These are phyloP conservation scores for Drosophila albomicans DNA, from an alignment of 1,140 invertebrate species.

Conservation along the genomic window DNA sequence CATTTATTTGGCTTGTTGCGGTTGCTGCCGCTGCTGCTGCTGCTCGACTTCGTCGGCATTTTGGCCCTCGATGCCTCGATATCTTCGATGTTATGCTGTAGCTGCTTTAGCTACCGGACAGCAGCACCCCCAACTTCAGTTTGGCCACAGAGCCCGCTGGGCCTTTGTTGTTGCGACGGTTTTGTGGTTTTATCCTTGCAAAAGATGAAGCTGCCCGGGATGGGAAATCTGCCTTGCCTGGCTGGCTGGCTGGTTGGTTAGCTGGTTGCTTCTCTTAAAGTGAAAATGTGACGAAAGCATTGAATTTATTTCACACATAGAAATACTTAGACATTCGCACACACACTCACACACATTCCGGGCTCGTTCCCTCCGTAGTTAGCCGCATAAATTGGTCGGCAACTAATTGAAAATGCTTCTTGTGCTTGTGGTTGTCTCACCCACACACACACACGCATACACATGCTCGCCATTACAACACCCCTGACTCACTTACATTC, in stretches of 20 bases:
- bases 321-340: background rate
- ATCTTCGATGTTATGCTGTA: background rate
- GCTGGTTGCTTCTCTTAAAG: slow-evolving; percentile 49
- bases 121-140: background rate
- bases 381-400: slow-evolving; percentile 77
- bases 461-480: slow-evolving; percentile 3
- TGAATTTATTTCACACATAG: slow-evolving; percentile 62
- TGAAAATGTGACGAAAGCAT: slow-evolving; percentile 73
- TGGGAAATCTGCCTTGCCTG: background rate
- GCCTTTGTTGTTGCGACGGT: slow-evolving; percentile 66
- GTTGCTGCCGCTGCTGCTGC: slow-evolving; percentile 42
- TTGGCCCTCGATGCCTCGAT: background rate
- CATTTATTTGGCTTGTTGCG: slow-evolving; percentile 80
- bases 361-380: slow-evolving; percentile 13
- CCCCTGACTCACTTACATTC: slow-evolving; percentile 4
- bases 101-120: background rate
- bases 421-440: slow-evolving; percentile 49
- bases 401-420: slow-evolving; percentile 80
- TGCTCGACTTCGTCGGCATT: background rate
- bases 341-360: slow-evolving; percentile 6
- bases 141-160: slow-evolving; percentile 45
- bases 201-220: slow-evolving; percentile 28
- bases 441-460: background rate
- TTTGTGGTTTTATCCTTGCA: slow-evolving; percentile 71
- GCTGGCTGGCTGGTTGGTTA: background rate